Percentiles rank a stretch among this genome's conserved stretches.
Conservation (phyloP, 2,113 vertebrate species). For the Cisticola juncidis region DNA sequence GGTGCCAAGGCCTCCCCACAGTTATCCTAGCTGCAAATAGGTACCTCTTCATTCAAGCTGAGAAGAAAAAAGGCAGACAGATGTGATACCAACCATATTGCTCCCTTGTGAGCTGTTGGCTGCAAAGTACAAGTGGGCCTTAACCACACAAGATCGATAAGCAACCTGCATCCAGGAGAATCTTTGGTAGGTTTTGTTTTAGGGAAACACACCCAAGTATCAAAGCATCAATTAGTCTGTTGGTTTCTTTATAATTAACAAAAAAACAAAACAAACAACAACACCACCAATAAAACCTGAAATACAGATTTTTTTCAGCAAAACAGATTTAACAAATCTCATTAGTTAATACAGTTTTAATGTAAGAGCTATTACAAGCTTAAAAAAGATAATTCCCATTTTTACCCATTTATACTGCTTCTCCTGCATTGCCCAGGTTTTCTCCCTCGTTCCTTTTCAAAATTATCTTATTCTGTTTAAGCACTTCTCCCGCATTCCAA, state of each 20-base stretch:
- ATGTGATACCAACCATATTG: constrained; percentile 27
- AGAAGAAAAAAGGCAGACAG: constrained; percentile 47
- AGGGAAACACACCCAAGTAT: not conserved
- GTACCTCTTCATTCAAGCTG: constrained; percentile 30
- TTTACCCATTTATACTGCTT: not conserved
- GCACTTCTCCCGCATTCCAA: not conserved
- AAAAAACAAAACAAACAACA: not conserved
- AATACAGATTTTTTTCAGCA: not conserved
- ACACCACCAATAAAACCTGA: not conserved
- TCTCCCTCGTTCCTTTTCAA: not conserved
- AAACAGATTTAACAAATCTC: not conserved
- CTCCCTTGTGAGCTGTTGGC: constrained; percentile 43
- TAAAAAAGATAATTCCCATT: not conserved
- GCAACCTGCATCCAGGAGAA: not conserved
- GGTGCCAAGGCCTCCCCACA: not conserved
- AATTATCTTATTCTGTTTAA: not conserved
- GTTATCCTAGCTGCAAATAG: constrained; percentile 8
- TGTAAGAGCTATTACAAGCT: not conserved
- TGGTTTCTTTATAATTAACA: not conserved
- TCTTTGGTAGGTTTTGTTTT: not conserved
- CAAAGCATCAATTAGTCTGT: not conserved
- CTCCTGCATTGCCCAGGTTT: not conserved
- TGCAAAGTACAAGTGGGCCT: constrained; percentile 14
- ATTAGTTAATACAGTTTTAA: not conserved
- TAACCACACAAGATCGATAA: not conserved